Evolutionary conservation across 2,888 invertebrate species (phyloP), one percentile per base, ranked within the genome.

Genomic region (Archips crataeganus): DNA sequence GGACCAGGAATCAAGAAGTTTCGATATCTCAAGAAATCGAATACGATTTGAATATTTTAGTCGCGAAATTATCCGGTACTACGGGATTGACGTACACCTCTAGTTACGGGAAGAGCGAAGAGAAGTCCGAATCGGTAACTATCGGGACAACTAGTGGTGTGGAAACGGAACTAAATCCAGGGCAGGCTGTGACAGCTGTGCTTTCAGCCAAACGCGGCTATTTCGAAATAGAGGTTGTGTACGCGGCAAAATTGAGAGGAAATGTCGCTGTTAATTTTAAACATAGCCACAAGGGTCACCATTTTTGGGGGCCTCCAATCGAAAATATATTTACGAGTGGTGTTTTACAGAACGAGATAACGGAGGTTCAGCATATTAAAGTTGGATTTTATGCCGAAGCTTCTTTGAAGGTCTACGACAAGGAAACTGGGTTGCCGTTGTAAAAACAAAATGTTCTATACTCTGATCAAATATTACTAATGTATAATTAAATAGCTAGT

Each of bases 181-280:
- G 89, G 1, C 87, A 92, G 72, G 80, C 87, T 0, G 89, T 84
- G 0, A 89, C 85, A 2, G 91, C 92, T 0, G 83, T 88, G 4
- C 76, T 93, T 13, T 83, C 90, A 15, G 91, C 91, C 0, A 89
- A 81, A 2, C 83, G 85, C 51, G 88, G 88, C 1, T 74, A 76
- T 76, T 75, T 93, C 67, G 89, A 90, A 77, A 76, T 92, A 0
- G 90, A 92, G 79, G 80, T 93, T 0, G 75, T 82, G 0, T 88
- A 93, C 73, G 76, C 76, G 36, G 82, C 86, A 10, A 80, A 76
- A n/a, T 71, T 93, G 5, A 81, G 86, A 63, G 93, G 93, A 0
- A 86, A 90, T 75, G 77, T 92, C 1, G 93, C 90, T 0, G 87
- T 90, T 0, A 91, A 93, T 74, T 91, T 83, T 57, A 87, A 80